phyloP scores from a whole-genome alignment of 2,113 vertebrate species.

The Mesoclemmys tuberculata region DNA sequence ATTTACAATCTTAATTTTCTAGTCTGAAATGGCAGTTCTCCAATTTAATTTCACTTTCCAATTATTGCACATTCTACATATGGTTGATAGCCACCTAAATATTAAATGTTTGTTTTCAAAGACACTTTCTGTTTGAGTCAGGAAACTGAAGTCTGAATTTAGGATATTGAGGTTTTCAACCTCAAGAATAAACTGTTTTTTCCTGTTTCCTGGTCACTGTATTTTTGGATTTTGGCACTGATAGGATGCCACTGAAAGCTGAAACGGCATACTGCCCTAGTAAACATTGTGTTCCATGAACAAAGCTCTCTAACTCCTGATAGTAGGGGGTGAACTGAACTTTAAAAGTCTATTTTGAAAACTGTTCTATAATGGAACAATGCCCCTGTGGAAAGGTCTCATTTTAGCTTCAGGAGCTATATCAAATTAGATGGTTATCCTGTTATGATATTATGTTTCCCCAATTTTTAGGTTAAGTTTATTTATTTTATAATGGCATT shows the following conservation, averaged over 20 bases:
- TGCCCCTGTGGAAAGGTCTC: neutral
- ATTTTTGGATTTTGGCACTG: neutral
- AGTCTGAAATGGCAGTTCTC: neutral
- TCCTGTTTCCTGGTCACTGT: neutral
- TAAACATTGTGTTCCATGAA: neutral
- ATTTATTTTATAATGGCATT: neutral
- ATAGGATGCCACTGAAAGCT: neutral
- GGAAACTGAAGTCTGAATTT: neutral
- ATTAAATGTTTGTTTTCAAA: neutral
- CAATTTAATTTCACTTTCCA: neutral
- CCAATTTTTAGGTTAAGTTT: neutral
- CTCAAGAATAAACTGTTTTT: neutral
- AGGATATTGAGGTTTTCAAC: neutral
- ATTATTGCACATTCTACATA: neutral
- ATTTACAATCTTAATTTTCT: neutral
- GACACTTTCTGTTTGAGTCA: neutral
- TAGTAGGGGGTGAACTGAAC: neutral
- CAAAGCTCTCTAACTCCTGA: neutral
- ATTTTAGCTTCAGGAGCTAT: neutral
- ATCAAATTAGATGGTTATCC: neutral
- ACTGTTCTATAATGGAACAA: neutral
- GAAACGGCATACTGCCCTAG: neutral
- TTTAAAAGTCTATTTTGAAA: neutral
- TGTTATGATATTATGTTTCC: neutral
- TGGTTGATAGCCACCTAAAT: neutral